Evolutionary conservation across 2,797 vertebrate genomes (phyloP), one percentile per base, ranked within the genome.

Genomic region (Acropternis orthonyx): DNA sequence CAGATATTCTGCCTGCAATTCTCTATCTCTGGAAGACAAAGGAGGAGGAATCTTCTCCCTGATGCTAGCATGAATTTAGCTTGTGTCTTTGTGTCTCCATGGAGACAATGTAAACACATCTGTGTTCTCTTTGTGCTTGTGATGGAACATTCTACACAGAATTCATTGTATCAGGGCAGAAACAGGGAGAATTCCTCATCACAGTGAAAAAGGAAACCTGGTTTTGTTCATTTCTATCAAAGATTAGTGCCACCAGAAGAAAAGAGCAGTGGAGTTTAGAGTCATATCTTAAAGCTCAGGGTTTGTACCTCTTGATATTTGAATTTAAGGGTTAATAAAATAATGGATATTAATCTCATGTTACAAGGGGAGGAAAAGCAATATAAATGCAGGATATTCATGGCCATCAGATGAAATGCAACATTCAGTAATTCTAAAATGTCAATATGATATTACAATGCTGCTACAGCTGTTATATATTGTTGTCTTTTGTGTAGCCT

Each of bases 81-180:
- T 87, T 95, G 78, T 88, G 96, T 78, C 94, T 88, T 92, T 86
- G 66, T 91, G 88, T 98, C 96, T 97, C 97, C 97, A 97, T 97
- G 96, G 97, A 97, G 93, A 98, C 95, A 78, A 18, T 32, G 87
- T 93, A 97, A 94, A 97, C 96, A 97, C 96, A 98, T 98, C 97
- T 98, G 97, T 95, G 98, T 96, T 95, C 92, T 97, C 92, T 97
- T 97, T 94, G 66, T 32, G 19, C 80, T 81, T 71, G 63, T 89
- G 89, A 96, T 96, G 95, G 97, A 96, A 94, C 85, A 74, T 89
- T 94, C 93, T 66, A 96, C 66, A 83, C 41, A 62, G 94, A 92
- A 94, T 87, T 82, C 83, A 88, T 74, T 85, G 79, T 92, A 91
- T 81, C 6, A 23, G 26, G 58, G 73, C 75, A 93, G 81, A 88